A percentile compares a stretch with the other conserved stretches of the same genome.
These are phyloP conservation scores for Pelodytes ibericus DNA, from an alignment of 2,797 vertebrate genomes.

Conservation along the genomic window DNA sequence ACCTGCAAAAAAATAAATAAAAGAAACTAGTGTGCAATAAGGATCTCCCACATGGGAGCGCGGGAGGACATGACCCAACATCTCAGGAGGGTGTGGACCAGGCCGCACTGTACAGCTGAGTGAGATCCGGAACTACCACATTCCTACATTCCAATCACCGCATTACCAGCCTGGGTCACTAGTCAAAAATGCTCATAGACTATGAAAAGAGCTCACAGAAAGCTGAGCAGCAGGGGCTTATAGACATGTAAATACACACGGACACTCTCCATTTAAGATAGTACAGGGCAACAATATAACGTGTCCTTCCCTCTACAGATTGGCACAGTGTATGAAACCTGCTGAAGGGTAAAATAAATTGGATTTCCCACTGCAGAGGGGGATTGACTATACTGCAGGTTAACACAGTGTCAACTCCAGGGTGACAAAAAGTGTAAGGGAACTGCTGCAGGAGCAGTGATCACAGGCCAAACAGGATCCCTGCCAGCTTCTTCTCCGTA, in stretches of 20 bases:
- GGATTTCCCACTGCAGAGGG: not conserved
- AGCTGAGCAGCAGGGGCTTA: not conserved
- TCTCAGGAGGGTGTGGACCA: conserved; percentile 25
- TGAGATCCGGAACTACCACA: conserved; percentile 36
- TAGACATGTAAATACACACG: not conserved
- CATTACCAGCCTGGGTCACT: conserved; percentile 5
- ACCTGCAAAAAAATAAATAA: no score
- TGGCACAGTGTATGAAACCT: not conserved
- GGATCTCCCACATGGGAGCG: not conserved
- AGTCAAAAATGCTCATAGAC: conserved; percentile 1
- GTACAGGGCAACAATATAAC: not conserved
- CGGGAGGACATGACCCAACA: conserved; percentile 15
- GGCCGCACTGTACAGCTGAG: conserved; percentile 5
- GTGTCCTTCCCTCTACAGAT: not conserved
- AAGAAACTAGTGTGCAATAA: not conserved
- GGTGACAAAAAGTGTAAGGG: not conserved
- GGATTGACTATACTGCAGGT: not conserved
- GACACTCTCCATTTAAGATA: no score
- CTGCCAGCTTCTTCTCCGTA: not conserved
- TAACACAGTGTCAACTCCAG: not conserved
- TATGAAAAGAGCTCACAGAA: not conserved
- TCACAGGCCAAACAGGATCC: not conserved
- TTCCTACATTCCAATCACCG: conserved; percentile 43
- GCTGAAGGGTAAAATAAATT: no score
- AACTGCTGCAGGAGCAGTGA: not conserved